Base-by-base conservation (phyloP, 2,113 vertebrate species). In the Rynchops niger region DNA sequence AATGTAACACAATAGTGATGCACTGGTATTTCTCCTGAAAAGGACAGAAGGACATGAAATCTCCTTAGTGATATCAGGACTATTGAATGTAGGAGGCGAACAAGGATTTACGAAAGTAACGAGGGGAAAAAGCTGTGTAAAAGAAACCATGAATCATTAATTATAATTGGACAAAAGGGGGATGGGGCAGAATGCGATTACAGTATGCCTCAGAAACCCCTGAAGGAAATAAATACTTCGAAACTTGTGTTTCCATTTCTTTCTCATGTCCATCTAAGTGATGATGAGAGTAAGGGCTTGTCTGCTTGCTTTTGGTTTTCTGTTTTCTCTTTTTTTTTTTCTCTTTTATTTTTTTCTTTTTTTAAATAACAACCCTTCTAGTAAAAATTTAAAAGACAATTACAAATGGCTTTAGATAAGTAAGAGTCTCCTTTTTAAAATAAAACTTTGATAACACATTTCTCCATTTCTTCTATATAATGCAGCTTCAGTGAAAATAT, bases 401-500 rank as follows among this genome's bases (percentile, higher is more conserved):
- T 97, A 92, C 90, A 97, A 97, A 98, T 97, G 93, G 96, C 96
- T 98, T 98, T 95, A 96, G 96, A 92, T 95, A 97, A 96, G 97
- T 90, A 86, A 73, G 77, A 98, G 86, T 98, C 94, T 97, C 93
- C 95, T 97, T 98, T 97, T 96, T 95, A 97, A 98, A 98, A 98
- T 98, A 98, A 98, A 94, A 95, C 95, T 96, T 95, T 93, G 95
- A 97, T 98, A 97, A 97, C 95, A 82, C 82, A 50, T 97, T 97
- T 97, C 95, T 97, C 95, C 93, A 92, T 97, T 97, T 97, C 96
- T 98, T 98, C 97, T 95, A 94, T 96, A 98, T 90, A 98, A 97
- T 91, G 96, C 95, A 95, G 96, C 56, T 88, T 97, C 97, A 97
- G 96, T 94, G 95, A 95, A 92, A 96, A 84, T 93, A 97, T 88